These are phyloP conservation scores for Psittacula derbiana DNA, from an alignment of 2,797 vertebrate genomes.

Conservation along the genomic window DNA sequence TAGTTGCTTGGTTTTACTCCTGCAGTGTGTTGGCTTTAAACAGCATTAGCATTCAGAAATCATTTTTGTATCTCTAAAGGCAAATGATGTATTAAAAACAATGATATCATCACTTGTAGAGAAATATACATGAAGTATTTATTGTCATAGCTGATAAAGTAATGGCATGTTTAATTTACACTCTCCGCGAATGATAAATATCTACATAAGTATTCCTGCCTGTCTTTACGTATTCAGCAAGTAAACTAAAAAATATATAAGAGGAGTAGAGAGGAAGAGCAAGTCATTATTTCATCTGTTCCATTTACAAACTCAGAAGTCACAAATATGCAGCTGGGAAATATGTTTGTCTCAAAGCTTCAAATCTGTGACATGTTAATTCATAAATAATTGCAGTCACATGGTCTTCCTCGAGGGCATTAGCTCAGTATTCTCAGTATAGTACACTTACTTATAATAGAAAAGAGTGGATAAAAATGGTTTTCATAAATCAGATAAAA, in stretches of 20 bases:
- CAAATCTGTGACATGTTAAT: conserved; percentile 47
- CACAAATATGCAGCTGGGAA: conserved; percentile 53
- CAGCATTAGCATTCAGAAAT: conserved; percentile 25
- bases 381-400: conserved; percentile 41
- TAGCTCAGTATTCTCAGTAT: conserved; percentile 13
- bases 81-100: conserved; percentile 4
- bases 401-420: neutral
- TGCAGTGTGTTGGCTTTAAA: neutral
- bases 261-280: neutral
- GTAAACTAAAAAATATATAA: neutral
- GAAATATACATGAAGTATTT: conserved; percentile 50
- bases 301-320: conserved; percentile 59
- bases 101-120: neutral
- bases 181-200: conserved; percentile 42
- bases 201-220: neutral
- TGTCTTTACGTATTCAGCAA: conserved; percentile 28
- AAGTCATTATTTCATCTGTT: conserved; percentile 41
- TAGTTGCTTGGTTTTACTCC: neutral
- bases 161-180: conserved; percentile 52
- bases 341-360: conserved; percentile 53
- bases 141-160: conserved; percentile 43
- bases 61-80: neutral
- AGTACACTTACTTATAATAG: neutral
- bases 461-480: conserved; percentile 20
- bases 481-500: conserved; percentile 36